phyloP scores from a whole-genome alignment of 2,888 invertebrate genomes.

The Cerceris rybyensis region DNA sequence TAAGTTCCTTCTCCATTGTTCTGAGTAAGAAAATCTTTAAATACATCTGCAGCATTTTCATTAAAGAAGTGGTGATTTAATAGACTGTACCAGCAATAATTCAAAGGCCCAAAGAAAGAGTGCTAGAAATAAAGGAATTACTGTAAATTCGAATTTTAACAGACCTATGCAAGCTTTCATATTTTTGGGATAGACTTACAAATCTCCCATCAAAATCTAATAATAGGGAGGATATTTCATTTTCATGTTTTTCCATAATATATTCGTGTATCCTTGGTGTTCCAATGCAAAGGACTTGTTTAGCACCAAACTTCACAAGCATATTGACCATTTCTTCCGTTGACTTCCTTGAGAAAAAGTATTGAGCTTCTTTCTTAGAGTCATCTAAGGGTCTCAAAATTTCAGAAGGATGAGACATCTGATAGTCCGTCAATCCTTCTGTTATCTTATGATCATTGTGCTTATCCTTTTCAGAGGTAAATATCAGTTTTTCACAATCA shows the following conservation, averaged over 20 bases:
- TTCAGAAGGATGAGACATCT: slow-evolving; percentile 85
- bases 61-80: slow-evolving; percentile 95
- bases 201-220: slow-evolving; percentile 91
- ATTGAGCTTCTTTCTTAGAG: slow-evolving; percentile 93
- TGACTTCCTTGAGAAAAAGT: slow-evolving; percentile 89
- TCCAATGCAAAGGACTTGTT: slow-evolving; percentile 91
- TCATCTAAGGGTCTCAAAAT: slow-evolving; percentile 88
- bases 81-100: slow-evolving; percentile 93
- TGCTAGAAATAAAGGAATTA: slow-evolving; percentile 80
- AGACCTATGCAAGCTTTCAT: neutral
- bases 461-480: slow-evolving; percentile 73
- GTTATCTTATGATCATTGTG: slow-evolving; percentile 85
- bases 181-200: slow-evolving; percentile 79
- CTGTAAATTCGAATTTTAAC: neutral
- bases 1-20: slow-evolving; percentile 83
- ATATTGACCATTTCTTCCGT: slow-evolving; percentile 86
- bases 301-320: slow-evolving; percentile 84
- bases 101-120: slow-evolving; percentile 85
- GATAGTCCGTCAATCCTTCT: slow-evolving; percentile 84
- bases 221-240: slow-evolving; percentile 85
- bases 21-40: slow-evolving; percentile 85
- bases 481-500: slow-evolving; percentile 85
- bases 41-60: slow-evolving; percentile 83
- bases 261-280: slow-evolving; percentile 91
- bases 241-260: slow-evolving; percentile 79